These are phyloP conservation scores for Microplitis mediator DNA, from an alignment of 1,140 invertebrate species.

Conservation along the genomic window DNA sequence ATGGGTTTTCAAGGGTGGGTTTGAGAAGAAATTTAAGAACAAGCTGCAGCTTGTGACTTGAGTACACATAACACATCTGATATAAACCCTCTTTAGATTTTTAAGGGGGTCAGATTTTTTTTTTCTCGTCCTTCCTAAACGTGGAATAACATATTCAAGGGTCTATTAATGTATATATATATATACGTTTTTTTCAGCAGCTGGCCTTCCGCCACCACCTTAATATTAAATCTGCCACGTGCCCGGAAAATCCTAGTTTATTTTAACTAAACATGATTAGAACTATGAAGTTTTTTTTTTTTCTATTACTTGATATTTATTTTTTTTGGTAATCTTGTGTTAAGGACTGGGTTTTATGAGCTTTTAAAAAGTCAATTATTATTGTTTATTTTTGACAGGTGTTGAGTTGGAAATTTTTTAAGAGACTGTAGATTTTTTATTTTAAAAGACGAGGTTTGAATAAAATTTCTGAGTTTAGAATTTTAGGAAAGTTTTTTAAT, in stretches of 20 bases:
- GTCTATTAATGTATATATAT: slow-evolving; percentile 26
- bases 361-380: too few relatives aligned
- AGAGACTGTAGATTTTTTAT: too few relatives aligned
- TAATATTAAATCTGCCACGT: slow-evolving; percentile 14
- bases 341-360: too few relatives aligned
- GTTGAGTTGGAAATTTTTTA: too few relatives aligned
- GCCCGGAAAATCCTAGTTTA: slow-evolving; percentile 8
- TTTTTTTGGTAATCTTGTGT: too few relatives aligned
- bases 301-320: too few relatives aligned
- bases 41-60: slow-evolving; percentile 19
- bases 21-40: slow-evolving; percentile 15
- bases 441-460: too few relatives aligned
- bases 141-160: slow-evolving; percentile 26
- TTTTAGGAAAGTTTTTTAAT: too few relatives aligned
- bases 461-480: too few relatives aligned
- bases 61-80: slow-evolving; percentile 27
- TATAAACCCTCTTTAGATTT: slow-evolving; percentile 3
- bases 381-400: too few relatives aligned
- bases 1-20: slow-evolving; percentile 3
- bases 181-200: slow-evolving; percentile 7
- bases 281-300: not conserved
- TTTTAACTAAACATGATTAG: slow-evolving; percentile 5
- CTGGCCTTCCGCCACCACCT: slow-evolving; percentile 2
- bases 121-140: slow-evolving; percentile 5
- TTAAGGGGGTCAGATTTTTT: not conserved